Evolutionary conservation across 2,113 vertebrate species (phyloP).

Genomic region (Saguinus imperator): DNA sequence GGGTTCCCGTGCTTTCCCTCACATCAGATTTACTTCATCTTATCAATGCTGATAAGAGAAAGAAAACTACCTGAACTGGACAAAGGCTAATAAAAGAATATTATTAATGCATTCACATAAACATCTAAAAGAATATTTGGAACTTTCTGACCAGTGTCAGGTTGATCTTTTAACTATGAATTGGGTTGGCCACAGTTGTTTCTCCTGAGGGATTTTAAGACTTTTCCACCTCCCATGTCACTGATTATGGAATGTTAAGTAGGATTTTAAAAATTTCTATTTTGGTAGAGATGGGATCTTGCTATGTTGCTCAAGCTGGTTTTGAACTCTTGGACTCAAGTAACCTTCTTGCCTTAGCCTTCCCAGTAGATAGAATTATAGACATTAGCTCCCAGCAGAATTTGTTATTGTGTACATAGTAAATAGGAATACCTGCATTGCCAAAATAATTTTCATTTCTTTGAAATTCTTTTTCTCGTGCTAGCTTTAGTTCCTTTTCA

Average conservation of each 20-base stretch:
- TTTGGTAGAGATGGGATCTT: not conserved
- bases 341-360: not conserved
- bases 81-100: slow-evolving; percentile 75
- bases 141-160: not conserved
- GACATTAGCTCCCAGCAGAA: not conserved
- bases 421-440: not conserved
- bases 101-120: slow-evolving; percentile 35
- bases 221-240: not conserved
- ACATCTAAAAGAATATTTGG: not conserved
- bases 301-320: not conserved
- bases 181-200: not conserved
- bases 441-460: slow-evolving; percentile 19
- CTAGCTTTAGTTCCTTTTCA: not conserved
- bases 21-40: slow-evolving; percentile 74
- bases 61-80: slow-evolving; percentile 71
- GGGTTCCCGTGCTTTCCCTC: slow-evolving; percentile 6
- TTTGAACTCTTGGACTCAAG: not conserved
- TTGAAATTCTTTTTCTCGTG: not conserved
- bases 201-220: not conserved
- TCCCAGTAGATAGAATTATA: not conserved
- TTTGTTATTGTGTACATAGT: not conserved
- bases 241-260: not conserved
- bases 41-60: slow-evolving; percentile 78
- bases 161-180: not conserved
- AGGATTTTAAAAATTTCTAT: not conserved